Conservation (phyloP, 2,888 invertebrate genomes). For the Amblyteles armatorius region DNA sequence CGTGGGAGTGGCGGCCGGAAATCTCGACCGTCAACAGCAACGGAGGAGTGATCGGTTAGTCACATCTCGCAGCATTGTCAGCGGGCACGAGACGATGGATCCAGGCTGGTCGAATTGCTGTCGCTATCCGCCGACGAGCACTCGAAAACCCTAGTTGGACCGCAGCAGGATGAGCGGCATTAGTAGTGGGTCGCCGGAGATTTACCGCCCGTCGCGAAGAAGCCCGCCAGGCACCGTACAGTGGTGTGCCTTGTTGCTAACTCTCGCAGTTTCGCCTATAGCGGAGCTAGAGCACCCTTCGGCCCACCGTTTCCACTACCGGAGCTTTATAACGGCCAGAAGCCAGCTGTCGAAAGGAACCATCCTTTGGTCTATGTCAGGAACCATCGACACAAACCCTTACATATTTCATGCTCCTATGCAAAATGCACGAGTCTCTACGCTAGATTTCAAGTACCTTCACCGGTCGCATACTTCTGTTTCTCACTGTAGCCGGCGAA, state of each 20-base stretch:
- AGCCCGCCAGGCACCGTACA: neutral
- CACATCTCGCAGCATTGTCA: neutral
- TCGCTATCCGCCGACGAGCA: slow-evolving; percentile 12
- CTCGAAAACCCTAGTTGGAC: slow-evolving; percentile 14
- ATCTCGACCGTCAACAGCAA: neutral
- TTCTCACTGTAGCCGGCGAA: neutral
- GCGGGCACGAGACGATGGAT: neutral
- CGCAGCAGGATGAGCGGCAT: slow-evolving; percentile 33
- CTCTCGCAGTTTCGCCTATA: slow-evolving; percentile 26
- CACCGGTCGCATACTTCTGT: neutral
- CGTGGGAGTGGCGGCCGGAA: neutral
- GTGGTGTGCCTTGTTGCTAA: neutral
- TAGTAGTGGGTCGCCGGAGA: slow-evolving; percentile 41
- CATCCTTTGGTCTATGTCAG: neutral
- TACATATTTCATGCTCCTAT: slow-evolving; percentile 2
- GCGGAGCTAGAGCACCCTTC: slow-evolving; percentile 12
- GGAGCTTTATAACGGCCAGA: slow-evolving; percentile 2
- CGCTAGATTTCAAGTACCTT: neutral
- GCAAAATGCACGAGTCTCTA: neutral
- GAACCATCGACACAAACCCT: neutral
- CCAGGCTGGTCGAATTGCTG: neutral
- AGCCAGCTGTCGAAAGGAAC: neutral
- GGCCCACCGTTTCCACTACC: slow-evolving; percentile 8
- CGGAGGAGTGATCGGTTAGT: neutral
- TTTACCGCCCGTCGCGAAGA: slow-evolving; percentile 30